Evolutionary conservation across 1,140 invertebrate genomes (phyloP).

Genomic region (Drosophila mauritiana): DNA sequence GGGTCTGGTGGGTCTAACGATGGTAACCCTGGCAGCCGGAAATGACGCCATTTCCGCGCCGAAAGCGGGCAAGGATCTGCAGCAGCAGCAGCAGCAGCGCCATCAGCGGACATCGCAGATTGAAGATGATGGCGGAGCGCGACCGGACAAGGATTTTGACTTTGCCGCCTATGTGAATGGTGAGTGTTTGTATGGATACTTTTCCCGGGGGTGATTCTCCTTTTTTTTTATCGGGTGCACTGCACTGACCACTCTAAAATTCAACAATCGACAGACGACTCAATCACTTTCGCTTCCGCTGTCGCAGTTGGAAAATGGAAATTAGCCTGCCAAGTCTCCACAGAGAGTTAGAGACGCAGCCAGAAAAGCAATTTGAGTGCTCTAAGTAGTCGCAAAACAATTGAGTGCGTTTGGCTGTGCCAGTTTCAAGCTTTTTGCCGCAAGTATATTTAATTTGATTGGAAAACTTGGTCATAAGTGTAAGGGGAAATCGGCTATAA

Average conservation of each 20-base stretch:
- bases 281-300: conserved; percentile 12
- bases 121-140: conserved; percentile 22
- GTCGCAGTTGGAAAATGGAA: conserved; percentile 17
- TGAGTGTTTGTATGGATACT: conserved; percentile 20
- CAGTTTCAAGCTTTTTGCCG: conserved; percentile 1
- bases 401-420: conserved; percentile 4
- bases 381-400: conserved; percentile 28
- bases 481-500: neutral
- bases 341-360: conserved; percentile 2
- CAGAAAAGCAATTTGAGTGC: conserved; percentile 23
- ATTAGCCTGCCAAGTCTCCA: conserved; percentile 12
- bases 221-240: neutral
- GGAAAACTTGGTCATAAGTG: conserved; percentile 1
- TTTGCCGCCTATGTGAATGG: conserved; percentile 63
- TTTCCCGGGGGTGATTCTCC: neutral
- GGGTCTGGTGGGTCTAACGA: neutral
- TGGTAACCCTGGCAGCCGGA: conserved; percentile 37
- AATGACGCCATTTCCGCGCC: conserved; percentile 66
- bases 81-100: conserved; percentile 2
- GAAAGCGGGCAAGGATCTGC: conserved; percentile 17
- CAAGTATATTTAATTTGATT: conserved; percentile 11
- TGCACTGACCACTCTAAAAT: too few species aligned
- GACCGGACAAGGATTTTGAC: conserved; percentile 45
- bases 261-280: neutral
- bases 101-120: conserved; percentile 19